phyloP scores from a whole-genome alignment of 2,888 invertebrate genomes.

The Hymenopus coronatus region DNA sequence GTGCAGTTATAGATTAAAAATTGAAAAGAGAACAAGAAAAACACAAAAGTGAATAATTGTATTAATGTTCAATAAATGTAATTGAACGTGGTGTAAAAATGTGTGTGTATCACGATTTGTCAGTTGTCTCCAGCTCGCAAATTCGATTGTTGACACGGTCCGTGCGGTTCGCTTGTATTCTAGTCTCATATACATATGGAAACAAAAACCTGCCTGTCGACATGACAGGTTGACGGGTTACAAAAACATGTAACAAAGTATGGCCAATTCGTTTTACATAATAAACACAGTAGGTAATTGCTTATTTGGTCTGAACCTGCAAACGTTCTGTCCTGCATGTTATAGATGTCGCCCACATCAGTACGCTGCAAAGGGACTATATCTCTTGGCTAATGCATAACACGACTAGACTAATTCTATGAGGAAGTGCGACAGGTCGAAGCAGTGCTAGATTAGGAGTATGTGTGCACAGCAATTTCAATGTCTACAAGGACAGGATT shows the following conservation, averaged over 20 bases:
- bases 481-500: too few relatives aligned
- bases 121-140: background rate
- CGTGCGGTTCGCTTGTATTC: background rate
- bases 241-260: background rate
- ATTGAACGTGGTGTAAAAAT: background rate
- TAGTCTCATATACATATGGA: background rate
- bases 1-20: background rate
- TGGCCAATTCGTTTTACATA: background rate
- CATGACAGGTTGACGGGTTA: background rate
- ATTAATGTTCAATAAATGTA: background rate
- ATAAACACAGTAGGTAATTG: background rate
- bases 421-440: background rate
- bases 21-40: background rate
- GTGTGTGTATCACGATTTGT: background rate
- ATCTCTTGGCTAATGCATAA: background rate
- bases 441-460: background rate
- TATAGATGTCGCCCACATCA: background rate
- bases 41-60: background rate
- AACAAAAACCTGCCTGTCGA: background rate
- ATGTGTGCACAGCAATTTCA: background rate
- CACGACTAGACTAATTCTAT: background rate
- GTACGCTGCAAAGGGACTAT: background rate
- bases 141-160: background rate
- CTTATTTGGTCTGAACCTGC: background rate
- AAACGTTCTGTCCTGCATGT: background rate